Conservation (phyloP, 2,113 vertebrate species). For the Cyrtonyx montezumae region DNA sequence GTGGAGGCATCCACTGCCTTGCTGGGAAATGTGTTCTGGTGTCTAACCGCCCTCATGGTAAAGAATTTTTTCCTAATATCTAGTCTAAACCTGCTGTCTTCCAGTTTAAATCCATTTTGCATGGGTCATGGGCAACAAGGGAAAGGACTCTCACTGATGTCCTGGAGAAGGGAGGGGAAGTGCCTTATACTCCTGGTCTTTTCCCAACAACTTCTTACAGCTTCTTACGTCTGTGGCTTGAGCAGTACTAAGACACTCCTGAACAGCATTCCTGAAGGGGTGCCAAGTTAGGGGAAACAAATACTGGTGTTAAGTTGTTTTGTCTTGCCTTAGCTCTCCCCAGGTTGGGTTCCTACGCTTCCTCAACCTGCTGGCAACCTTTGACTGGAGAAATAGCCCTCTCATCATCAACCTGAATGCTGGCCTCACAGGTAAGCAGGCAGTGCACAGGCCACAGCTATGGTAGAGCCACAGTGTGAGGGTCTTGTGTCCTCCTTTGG, state of each 20-base stretch:
- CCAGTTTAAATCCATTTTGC: neutral
- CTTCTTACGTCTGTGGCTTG: fast-evolving
- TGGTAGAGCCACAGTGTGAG: too few relatives aligned
- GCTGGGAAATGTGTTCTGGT: too few relatives aligned
- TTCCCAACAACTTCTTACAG: fast-evolving
- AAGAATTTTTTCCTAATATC: too few relatives aligned
- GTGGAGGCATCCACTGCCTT: too few relatives aligned
- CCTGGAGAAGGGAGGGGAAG: neutral
- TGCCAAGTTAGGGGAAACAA: neutral
- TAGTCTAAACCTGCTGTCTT: too few relatives aligned
- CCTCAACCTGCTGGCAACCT: conserved; percentile 88
- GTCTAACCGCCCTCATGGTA: too few relatives aligned
- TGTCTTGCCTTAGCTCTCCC: conserved; percentile 81
- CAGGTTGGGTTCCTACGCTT: conserved; percentile 95
- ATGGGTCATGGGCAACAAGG: neutral
- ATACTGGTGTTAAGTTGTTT: neutral
- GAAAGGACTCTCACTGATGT: neutral
- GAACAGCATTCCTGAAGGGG: neutral
- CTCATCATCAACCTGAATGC: conserved; percentile 91
- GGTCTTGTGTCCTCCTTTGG: neutral
- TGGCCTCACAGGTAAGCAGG: conserved; percentile 86
- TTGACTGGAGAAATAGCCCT: conserved; percentile 96
- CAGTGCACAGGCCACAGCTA: neutral
- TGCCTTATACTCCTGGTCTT: neutral
- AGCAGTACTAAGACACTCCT: neutral